Base-by-base conservation (phyloP, 2,797 vertebrate species). In the Coccyzus lansbergi region DNA sequence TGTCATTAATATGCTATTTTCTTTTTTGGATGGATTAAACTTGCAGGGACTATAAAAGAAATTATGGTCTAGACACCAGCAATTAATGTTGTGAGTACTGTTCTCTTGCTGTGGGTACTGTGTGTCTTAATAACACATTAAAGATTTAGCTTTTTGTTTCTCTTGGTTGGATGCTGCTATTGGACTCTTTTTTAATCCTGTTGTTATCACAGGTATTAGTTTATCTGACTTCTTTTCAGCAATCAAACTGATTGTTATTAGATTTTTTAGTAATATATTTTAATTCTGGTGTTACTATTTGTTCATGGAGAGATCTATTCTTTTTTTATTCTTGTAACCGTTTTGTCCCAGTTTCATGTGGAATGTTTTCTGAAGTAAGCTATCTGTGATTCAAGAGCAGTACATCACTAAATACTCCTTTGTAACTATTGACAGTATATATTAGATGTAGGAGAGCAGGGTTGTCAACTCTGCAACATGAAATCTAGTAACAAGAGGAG, bases 171-270 rank as follows among this genome's bases (percentile, higher is more conserved):
- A 71, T 85, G 42, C 79, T 95, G 63, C 79, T 93, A 71, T 96
- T 96, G 80, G 52, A 75, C 78, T 91, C 44, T 56, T 65, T 62
- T 91, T 91, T 82, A 46, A 70, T 53, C 33, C 51, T 68, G 26
- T 58, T 69, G 8, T 90, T 94, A 96, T 96, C 59, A 91, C 42
- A 95, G 65, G 31, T 26, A 79, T 93, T 94, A 91, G 29, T 81
- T 93, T 72, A 90, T 68, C 34, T 91, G 88, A 92, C 79, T 90
- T 94, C 74, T 92, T 85, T 86, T 51, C 83, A 96, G 90, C 78
- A 94, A 93, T 94, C 71, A 93, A 95, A 88, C 81, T 84, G 55
- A 70, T 96, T 88, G 96, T 97, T 97, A 95, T 88, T 90, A 94
- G 74, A 28, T 71, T 85, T 36, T 69, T 64, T 97, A 97, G 97